These are phyloP conservation scores for Montipora capricornis DNA, from an alignment of 64 coral and sea anemone species.

Conservation along the genomic window DNA sequence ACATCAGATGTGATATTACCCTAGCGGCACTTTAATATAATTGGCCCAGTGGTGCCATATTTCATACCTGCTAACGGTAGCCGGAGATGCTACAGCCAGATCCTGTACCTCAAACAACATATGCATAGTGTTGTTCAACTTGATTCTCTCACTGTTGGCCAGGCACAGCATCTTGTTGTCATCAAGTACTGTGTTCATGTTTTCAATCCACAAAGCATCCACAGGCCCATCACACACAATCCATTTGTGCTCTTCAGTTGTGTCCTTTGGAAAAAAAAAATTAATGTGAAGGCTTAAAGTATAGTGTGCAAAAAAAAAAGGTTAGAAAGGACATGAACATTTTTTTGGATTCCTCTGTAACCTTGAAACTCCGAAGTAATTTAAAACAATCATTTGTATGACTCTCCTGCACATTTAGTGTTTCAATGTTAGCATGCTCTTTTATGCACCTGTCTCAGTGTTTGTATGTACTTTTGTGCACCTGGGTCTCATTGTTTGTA, in stretches of 20 bases:
- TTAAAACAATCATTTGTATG: too few species aligned
- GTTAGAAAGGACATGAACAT: background rate
- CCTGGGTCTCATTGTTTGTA: too few species aligned
- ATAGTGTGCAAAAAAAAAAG: background rate
- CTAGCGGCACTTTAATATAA: too few species aligned
- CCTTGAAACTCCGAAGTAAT: too few species aligned
- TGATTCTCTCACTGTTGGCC: constrained; percentile 98
- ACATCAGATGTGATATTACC: too few species aligned
- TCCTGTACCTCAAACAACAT: constrained; percentile 99
- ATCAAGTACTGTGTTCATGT: constrained; percentile 98
- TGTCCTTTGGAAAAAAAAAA: constrained; percentile 54
- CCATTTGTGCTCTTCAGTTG: constrained; percentile 95
- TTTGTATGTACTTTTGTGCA: too few species aligned
- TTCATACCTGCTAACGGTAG: constrained; percentile 90
- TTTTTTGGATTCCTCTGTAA: background rate
- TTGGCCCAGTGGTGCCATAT: too few species aligned
- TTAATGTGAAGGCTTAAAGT: background rate
- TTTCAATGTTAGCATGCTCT: too few species aligned
- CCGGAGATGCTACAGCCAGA: constrained; percentile 96
- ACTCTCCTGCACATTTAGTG: too few species aligned
- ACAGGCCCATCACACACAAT: constrained; percentile 99
- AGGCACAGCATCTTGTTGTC: constrained; percentile 99
- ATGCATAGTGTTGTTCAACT: constrained; percentile 93
- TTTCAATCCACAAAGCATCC: constrained; percentile 97
- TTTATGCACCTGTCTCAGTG: too few species aligned